Conservation (phyloP, 2,113 vertebrate species). For the Oxyruncus cristatus region DNA sequence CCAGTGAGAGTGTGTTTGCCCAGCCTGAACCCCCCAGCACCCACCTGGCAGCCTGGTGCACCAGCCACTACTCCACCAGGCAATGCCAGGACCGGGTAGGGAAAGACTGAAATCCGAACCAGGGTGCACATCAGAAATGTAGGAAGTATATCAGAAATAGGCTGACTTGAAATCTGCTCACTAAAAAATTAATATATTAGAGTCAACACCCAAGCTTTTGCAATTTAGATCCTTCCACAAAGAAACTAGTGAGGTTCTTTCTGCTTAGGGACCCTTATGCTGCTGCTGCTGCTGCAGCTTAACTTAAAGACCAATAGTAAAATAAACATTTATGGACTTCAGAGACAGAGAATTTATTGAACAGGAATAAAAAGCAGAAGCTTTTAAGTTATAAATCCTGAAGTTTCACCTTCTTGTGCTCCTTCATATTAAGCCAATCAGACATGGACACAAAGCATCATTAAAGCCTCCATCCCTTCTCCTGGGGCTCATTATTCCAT, state of each 20-base stretch:
- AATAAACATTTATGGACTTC: not conserved
- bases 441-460: not conserved
- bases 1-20: not conserved
- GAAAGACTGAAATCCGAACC: not conserved
- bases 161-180: not conserved
- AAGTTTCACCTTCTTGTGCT: not conserved
- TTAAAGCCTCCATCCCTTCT: not conserved
- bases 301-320: not conserved
- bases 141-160: not conserved
- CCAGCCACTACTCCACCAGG: not conserved
- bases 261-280: not conserved
- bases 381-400: not conserved
- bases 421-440: not conserved
- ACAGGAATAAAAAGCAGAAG: not conserved
- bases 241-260: not conserved
- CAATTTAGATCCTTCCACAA: not conserved
- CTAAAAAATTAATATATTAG: not conserved
- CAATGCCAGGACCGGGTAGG: not conserved
- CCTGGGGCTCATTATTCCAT: not conserved
- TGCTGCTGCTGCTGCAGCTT: not conserved
- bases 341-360: not conserved
- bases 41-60: not conserved
- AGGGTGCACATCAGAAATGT: not conserved
- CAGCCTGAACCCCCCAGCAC: not conserved
- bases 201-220: not conserved